Base-by-base conservation (phyloP, 1,140 invertebrate species). In the Trichonephila inaurata region DNA sequence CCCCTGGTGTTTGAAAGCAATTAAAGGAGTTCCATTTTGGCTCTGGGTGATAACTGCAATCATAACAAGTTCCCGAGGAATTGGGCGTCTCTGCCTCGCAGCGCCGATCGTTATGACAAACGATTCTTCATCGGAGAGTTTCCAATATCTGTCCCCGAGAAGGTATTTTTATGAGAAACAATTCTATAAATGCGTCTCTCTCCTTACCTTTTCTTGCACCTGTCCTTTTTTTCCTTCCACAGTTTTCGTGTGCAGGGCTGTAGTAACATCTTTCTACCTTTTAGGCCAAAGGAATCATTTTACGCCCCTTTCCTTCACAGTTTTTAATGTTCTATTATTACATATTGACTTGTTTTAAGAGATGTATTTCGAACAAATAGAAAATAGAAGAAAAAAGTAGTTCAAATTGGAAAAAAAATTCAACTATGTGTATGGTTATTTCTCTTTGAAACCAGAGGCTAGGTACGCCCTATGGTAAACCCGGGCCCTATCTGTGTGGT, bases 51-150 rank as follows among this genome's bases (percentile, higher is more conserved):
- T 85, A 92, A 92, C 81, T 83, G 90, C 82, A 83, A 92, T 92
- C 90, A 92, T 92, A 92, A 92, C 90, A 92, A 92, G 90, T 85
- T 92, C 90, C 90, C 85, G 66, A 85, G 64, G 85, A 92, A 92
- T 92, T 92, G 28, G 18, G 33, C 18, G 81, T 21, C 6, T 21
- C 51, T 51, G 64, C 66, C 88, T 72, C n/a, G 12, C n/a, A 51
- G 58, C 64, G 58, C 44, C 5, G 44, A 28, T 51, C 61, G 3
- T 24, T 40, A 61, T 91, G 77, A 91, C 89, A 60, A 85, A 86
- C 85, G 90, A 85, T 85, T 28, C 40, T 61, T 85, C 81, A 33
- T 61, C n/a, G 3, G 69, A 19, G 24, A 28, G 4, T 24, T 69
- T 92, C n/a, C 69, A 5, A 18, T 90, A 16, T 40, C 21, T 58